A percentile compares a stretch with the other conserved stretches of the same genome.
Evolutionary conservation across 1,140 invertebrate species (phyloP).

Genomic region (Platorchestia sp.): DNA sequence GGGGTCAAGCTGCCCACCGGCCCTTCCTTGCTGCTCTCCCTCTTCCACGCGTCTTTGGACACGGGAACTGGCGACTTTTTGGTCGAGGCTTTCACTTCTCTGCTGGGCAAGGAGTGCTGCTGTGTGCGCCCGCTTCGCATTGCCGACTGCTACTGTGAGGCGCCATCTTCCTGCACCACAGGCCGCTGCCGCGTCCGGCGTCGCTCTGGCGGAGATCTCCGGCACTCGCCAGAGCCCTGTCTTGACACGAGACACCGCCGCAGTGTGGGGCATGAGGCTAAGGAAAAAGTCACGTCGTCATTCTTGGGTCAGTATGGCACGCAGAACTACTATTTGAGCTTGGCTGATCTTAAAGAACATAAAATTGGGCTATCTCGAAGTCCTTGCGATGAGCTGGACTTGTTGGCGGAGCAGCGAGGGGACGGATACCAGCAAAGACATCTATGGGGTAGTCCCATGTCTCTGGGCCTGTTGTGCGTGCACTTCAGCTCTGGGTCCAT

Average conservation of each 20-base stretch:
- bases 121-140: not conserved
- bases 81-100: constrained; percentile 24
- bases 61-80: not conserved
- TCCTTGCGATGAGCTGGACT: constrained; percentile 30
- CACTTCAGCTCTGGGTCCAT: constrained; percentile 17
- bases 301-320: not conserved
- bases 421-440: not conserved
- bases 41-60: not conserved
- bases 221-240: not conserved
- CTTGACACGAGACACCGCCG: not conserved
- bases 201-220: not conserved
- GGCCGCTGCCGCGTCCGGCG: not conserved
- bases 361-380: not conserved
- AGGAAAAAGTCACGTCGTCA: not conserved
- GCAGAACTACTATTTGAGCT: not conserved
- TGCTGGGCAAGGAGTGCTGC: constrained; percentile 12
- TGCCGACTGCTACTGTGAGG: not conserved
- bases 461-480: not conserved
- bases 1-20: constrained; percentile 24
- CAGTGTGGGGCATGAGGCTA: not conserved
- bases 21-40: constrained; percentile 21
- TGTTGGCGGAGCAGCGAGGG: not conserved
- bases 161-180: not conserved
- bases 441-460: constrained; percentile 38
- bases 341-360: constrained; percentile 17